Evolutionary conservation across 2,888 invertebrate species (phyloP).

Genomic region (Monopis laevigella): DNA sequence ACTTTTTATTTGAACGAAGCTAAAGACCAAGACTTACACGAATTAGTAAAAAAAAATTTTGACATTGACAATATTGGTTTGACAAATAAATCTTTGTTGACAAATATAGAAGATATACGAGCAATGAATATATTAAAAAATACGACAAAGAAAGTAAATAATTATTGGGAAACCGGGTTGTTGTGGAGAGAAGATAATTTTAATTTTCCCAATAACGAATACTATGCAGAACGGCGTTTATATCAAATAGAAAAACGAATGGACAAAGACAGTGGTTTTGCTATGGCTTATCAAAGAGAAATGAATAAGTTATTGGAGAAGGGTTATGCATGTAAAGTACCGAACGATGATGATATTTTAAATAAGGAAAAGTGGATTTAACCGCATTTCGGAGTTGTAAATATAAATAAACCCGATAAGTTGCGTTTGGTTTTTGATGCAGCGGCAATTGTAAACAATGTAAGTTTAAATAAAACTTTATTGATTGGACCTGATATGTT

Average conservation of each 20-base stretch:
- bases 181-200: background rate
- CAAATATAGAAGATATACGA: background rate
- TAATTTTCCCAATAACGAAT: background rate
- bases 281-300: background rate
- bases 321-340: background rate
- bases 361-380: background rate
- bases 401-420: background rate
- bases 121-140: background rate
- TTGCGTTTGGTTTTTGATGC: too few species aligned
- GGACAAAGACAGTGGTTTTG: background rate
- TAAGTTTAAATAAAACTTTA: too few species aligned
- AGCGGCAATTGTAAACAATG: too few species aligned
- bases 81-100: too few species aligned
- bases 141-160: background rate
- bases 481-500: too few species aligned
- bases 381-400: background rate
- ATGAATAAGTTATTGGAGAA: background rate
- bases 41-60: too few species aligned
- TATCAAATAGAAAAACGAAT: background rate
- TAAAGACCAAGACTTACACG: too few species aligned
- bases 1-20: too few species aligned
- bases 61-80: too few species aligned
- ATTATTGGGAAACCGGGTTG: background rate
- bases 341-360: background rate
- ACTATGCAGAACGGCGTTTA: background rate